Evolutionary conservation across 2,113 vertebrate genomes (phyloP).

Genomic region (Alligator sinensis): DNA sequence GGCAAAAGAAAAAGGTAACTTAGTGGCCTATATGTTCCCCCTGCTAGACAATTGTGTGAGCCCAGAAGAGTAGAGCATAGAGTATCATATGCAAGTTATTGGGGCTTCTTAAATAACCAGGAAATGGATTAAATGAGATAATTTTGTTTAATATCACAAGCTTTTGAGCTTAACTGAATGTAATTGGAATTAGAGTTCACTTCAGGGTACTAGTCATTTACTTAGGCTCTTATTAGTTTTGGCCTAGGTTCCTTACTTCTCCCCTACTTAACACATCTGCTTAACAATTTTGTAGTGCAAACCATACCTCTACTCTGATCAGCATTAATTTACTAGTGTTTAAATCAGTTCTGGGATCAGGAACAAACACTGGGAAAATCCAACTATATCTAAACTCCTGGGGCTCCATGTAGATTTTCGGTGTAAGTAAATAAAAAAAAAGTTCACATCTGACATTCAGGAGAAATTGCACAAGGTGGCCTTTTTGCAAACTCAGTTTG

Average conservation of each 20-base stretch:
- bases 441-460: neutral
- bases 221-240: conserved; percentile 33
- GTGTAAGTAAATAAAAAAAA: neutral
- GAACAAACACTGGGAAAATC: neutral
- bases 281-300: neutral
- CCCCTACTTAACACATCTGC: neutral
- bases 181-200: conserved; percentile 31
- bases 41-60: neutral
- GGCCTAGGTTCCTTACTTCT: conserved; percentile 1
- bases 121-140: neutral
- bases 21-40: neutral
- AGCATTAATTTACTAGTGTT: neutral
- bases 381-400: neutral
- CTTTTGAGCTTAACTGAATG: conserved; percentile 31
- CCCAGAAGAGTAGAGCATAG: neutral
- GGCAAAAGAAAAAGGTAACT: neutral
- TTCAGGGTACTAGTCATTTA: conserved; percentile 1
- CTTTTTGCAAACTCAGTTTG: neutral
- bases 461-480: neutral
- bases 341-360: neutral
- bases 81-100: neutral
- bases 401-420: neutral
- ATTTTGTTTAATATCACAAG: conserved; percentile 4
- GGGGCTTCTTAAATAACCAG: neutral
- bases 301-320: fast-evolving